Conservation (phyloP, 1,140 invertebrate species). For the Panulirus ornatus region DNA sequence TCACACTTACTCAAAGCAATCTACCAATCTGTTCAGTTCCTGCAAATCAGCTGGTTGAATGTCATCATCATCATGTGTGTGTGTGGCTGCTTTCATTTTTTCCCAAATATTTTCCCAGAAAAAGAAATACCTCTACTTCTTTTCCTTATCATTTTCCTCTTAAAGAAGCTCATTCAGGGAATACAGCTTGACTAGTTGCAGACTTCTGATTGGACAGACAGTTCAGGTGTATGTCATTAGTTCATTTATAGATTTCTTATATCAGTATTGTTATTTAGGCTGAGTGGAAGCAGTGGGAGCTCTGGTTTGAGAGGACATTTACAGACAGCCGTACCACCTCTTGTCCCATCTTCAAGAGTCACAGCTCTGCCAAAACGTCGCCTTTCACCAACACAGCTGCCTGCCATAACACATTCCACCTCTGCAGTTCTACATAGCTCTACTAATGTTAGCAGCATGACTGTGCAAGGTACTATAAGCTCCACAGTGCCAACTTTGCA, state of each 20-base stretch:
- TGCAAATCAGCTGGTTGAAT: no score
- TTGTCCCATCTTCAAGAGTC: conserved; percentile 28
- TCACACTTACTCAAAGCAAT: no score
- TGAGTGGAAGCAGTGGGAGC: conserved; percentile 37
- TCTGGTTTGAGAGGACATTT: conserved; percentile 42
- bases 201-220: no score
- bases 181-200: no score
- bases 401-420: conserved; percentile 7
- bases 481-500: background rate
- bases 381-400: background rate
- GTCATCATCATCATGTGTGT: no score
- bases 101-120: no score
- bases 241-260: background rate
- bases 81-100: no score
- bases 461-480: conserved; percentile 29
- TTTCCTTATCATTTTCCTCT: no score
- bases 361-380: conserved; percentile 58
- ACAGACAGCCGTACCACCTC: conserved; percentile 58
- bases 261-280: conserved; percentile 1
- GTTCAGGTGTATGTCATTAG: no score
- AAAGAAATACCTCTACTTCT: no score
- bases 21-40: no score
- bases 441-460: conserved; percentile 32
- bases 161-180: no score
- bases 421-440: background rate